A percentile compares a stretch with the other conserved stretches of the same genome.
phyloP scores from a whole-genome alignment of 2,113 vertebrate genomes.

The Columbina picui region DNA sequence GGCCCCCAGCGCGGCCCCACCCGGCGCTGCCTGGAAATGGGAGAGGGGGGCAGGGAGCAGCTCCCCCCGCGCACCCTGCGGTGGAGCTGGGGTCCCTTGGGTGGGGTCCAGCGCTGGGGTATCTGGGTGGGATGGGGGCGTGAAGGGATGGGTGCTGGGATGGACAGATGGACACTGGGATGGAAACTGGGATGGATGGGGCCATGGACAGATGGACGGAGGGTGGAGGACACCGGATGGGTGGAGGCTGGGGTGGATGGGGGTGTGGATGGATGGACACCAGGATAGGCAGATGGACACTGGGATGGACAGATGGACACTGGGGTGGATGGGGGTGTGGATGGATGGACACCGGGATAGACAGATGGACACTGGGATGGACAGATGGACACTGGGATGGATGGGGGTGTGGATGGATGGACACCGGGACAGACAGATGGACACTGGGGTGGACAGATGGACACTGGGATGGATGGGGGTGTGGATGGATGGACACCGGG shows the following conservation, averaged over 20 bases:
- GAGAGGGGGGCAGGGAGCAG: not conserved
- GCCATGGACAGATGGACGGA: too few relatives aligned
- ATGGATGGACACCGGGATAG: not conserved
- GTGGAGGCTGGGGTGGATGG: not conserved
- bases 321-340: not conserved
- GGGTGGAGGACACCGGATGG: too few relatives aligned
- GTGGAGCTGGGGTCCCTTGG: not conserved
- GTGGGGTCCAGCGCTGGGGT: not conserved
- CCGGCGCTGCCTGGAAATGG: not conserved
- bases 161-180: too few relatives aligned
- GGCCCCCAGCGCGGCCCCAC: not conserved
- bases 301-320: too few relatives aligned
- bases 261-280: not conserved
- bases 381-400: fast-evolving
- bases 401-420: not conserved
- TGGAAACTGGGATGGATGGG: too few relatives aligned
- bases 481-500: not conserved
- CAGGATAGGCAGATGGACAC: not conserved
- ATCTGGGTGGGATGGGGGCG: not conserved
- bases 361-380: too few relatives aligned
- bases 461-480: too few relatives aligned
- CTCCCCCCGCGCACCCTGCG: fast-evolving
- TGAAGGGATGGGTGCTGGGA: too few relatives aligned
- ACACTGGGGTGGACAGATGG: too few relatives aligned
- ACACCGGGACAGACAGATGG: not conserved